Conservation (phyloP, 2,888 invertebrate genomes). For the Orthosia cruda region DNA sequence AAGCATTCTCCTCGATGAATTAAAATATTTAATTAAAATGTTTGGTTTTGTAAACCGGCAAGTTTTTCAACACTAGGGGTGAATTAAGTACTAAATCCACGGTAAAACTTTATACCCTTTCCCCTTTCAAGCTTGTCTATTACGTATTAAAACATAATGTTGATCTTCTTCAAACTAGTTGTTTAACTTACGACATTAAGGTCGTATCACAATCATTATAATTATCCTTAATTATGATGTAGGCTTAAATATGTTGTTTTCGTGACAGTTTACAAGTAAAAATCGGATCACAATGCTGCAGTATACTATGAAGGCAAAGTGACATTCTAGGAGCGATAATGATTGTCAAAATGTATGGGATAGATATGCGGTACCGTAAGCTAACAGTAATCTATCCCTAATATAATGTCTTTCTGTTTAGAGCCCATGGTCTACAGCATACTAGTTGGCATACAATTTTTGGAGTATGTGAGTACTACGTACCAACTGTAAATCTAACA, state of each 20-base stretch:
- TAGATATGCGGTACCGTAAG: neutral
- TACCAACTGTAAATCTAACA: too few relatives aligned
- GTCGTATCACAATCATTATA: conserved; percentile 31
- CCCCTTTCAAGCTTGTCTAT: neutral
- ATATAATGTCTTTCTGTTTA: neutral
- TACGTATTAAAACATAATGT: neutral
- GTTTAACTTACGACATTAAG: conserved; percentile 10
- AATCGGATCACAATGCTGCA: conserved; percentile 48
- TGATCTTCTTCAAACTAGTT: neutral
- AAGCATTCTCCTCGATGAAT: too few relatives aligned
- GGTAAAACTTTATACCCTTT: neutral
- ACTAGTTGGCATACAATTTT: neutral
- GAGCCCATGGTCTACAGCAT: neutral
- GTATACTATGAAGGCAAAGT: neutral
- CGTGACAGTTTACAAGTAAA: conserved; percentile 15
- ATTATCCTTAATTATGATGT: conserved; percentile 9
- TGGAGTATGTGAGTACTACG: too few relatives aligned
- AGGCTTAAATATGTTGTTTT: conserved; percentile 1
- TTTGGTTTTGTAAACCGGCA: neutral
- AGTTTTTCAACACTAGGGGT: neutral
- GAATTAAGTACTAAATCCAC: neutral
- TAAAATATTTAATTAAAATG: neutral
- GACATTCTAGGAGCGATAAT: neutral
- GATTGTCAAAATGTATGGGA: neutral
- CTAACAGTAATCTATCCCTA: neutral